Evolutionary conservation across 2,797 vertebrate species (phyloP), one percentile per base, ranked within the genome.

Genomic region (Thamnophis elegans): DNA sequence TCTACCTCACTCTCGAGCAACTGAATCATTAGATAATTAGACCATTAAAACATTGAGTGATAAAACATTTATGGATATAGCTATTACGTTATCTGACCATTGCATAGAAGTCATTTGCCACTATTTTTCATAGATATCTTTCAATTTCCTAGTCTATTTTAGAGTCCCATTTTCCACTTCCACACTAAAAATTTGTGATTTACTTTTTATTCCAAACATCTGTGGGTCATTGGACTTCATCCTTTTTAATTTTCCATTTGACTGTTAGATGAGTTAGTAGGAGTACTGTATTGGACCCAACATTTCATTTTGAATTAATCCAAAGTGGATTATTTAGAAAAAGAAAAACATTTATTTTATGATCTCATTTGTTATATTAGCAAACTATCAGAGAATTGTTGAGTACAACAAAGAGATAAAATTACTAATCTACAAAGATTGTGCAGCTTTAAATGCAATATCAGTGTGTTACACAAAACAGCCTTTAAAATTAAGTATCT

Each of bases 141-240:
- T 22, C 36, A 47, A 47, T 22, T 82, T 82, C 20, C 36, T 20
- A 78, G 9, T 25, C 4, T 47, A 25, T 11, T 78, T 8, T 78
- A 42, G 16, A 42, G 32, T 8, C 32, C 5, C 3, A 32, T 78
- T 42, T 42, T 36, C 36, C 73, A 78, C 73, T 22, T 22, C 73
- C 20, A 94, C 92, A 94, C 93, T 95, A 95, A 95, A 22, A 47
- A 65, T 82, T 14, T 68, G 10, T 89, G 32, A 18, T 91, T 92
- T 92, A 73, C 51, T 94, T 59, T 92, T 60, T 94, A 59, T 90
- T 65, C 62, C 22, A 89, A 91, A 89, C 73, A 82, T 51, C 87
- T 56, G 86, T 47, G 62, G 87, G 53, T 11, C 92, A 92, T 62
- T 82, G n/a, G 78, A 16, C 10, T 90, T 94, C 78, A 56, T 93